Percentiles rank a stretch among this genome's conserved stretches.
phyloP scores from a whole-genome alignment of 1,140 invertebrate genomes.

The Himalopsyche phryganea region DNA sequence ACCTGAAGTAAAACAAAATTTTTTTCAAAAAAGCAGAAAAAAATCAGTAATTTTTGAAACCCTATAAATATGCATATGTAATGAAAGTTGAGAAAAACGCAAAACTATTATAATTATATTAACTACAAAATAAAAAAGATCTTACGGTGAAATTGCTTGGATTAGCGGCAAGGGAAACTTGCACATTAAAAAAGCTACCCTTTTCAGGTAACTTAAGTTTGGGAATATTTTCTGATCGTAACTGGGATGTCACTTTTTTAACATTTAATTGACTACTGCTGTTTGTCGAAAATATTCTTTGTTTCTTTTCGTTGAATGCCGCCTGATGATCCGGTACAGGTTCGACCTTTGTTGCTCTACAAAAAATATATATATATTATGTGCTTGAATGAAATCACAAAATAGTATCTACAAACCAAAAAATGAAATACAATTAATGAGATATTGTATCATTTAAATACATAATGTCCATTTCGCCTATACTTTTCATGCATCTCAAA shows the following conservation, averaged over 20 bases:
- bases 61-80: no score
- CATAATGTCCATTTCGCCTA: no score
- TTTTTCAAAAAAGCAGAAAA: neutral
- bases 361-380: no score
- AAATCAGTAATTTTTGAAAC: neutral
- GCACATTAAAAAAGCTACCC: slow-evolving; percentile 54
- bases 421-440: no score
- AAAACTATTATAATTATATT: slow-evolving; percentile 3
- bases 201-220: slow-evolving; percentile 38
- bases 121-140: slow-evolving; percentile 8
- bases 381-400: no score
- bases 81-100: neutral
- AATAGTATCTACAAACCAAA: no score
- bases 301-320: slow-evolving; percentile 19
- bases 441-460: no score
- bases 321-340: slow-evolving; percentile 7
- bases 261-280: neutral
- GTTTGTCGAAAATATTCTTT: slow-evolving; percentile 16
- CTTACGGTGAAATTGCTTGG: slow-evolving; percentile 56
- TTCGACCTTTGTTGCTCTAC: no score
- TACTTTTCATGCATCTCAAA: no score
- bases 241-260: neutral
- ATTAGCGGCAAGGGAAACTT: slow-evolving; percentile 57
- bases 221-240: slow-evolving; percentile 2
- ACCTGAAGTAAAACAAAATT: slow-evolving; percentile 36